A percentile compares a stretch with the other conserved stretches of the same genome.
Evolutionary conservation across 2,113 vertebrate species (phyloP).

Genomic region (Elanus axillaris): DNA sequence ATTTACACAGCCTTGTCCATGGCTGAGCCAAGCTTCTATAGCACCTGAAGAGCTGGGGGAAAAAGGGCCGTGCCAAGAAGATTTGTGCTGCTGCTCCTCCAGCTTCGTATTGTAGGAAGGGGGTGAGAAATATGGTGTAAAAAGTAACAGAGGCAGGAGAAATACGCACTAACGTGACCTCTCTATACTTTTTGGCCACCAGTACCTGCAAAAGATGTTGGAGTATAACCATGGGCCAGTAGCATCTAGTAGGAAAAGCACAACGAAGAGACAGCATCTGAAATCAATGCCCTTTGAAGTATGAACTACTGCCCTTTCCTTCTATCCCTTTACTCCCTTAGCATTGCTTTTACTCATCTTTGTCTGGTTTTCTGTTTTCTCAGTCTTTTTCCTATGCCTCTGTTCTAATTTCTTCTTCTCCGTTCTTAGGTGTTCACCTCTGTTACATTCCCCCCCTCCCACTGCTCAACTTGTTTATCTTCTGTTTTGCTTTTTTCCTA

Average conservation of each 20-base stretch:
- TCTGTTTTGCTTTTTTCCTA: neutral
- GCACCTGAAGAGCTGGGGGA: neutral
- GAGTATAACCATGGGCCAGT: too few species aligned
- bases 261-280: neutral
- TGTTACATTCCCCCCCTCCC: neutral
- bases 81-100: neutral
- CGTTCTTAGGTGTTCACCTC: neutral
- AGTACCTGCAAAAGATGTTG: fast-evolving
- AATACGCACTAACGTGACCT: fast-evolving
- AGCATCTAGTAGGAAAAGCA: neutral
- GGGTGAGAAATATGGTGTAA: neutral
- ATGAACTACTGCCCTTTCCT: neutral
- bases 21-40: neutral
- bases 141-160: neutral
- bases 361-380: neutral
- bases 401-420: neutral
- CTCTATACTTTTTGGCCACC: neutral
- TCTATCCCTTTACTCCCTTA: neutral
- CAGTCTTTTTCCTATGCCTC: neutral
- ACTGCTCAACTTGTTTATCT: neutral
- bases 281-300: neutral
- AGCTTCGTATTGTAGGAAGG: neutral
- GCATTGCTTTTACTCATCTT: neutral
- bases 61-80: fast-evolving
- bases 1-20: neutral